Conservation (phyloP, 2,888 invertebrate species). For the Drepana falcataria region DNA sequence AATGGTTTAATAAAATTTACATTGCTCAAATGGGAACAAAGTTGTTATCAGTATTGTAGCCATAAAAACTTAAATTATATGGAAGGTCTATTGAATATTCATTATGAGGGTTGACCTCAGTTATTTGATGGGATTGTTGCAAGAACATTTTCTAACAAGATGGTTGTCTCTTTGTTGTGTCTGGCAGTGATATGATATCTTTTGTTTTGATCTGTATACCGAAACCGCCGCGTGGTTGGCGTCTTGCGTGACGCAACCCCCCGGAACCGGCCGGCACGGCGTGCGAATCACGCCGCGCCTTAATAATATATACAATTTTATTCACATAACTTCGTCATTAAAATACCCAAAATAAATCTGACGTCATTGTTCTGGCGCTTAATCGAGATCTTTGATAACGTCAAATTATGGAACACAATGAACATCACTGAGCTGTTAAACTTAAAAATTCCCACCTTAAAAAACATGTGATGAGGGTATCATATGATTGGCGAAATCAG, state of each 20-base stretch:
- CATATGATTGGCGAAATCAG: slow-evolving; percentile 4
- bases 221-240: background rate
- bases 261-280: slow-evolving; percentile 31
- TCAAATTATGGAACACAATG: slow-evolving; percentile 10
- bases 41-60: too few species aligned
- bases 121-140: background rate
- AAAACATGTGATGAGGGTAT: too few species aligned
- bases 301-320: slow-evolving; percentile 30
- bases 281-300: slow-evolving; percentile 25
- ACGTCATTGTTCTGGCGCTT: slow-evolving; percentile 31
- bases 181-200: background rate
- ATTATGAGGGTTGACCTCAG: too few species aligned
- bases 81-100: too few species aligned
- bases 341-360: slow-evolving; percentile 42
- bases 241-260: slow-evolving; percentile 27
- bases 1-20: too few species aligned
- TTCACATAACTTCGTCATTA: slow-evolving; percentile 32
- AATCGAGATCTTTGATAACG: slow-evolving; percentile 5
- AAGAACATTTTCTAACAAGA: background rate
- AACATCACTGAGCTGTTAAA: background rate
- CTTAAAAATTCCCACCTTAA: background rate
- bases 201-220: background rate
- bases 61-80: too few species aligned
- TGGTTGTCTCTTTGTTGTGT: background rate
- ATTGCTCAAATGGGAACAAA: too few species aligned